These are phyloP conservation scores for Sparus aurata DNA, from an alignment of 2,797 vertebrate genomes.

Conservation along the genomic window DNA sequence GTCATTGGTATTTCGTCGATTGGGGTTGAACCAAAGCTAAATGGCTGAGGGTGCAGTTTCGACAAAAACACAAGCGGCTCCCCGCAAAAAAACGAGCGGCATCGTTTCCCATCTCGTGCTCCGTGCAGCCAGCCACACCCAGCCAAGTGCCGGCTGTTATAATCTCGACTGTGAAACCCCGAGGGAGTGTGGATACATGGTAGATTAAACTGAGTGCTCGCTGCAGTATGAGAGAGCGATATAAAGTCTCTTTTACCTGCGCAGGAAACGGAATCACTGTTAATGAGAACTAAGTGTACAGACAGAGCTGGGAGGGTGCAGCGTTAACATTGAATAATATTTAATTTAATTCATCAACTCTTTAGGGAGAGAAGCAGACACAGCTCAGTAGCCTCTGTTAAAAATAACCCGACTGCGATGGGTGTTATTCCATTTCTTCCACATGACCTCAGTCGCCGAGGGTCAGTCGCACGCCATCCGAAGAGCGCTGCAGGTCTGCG, in stretches of 20 bases:
- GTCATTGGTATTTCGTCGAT: constrained; percentile 30
- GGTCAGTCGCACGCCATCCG: not conserved
- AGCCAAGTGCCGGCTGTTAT: constrained; percentile 42
- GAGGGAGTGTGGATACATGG: constrained; percentile 34
- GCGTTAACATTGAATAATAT: not conserved
- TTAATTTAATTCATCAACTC: not conserved
- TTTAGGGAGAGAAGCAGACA: not conserved
- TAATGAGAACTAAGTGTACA: constrained; percentile 56
- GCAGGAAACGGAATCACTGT: constrained; percentile 46
- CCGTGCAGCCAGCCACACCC: constrained; percentile 43
- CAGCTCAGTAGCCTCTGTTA: not conserved
- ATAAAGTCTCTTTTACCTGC: constrained; percentile 52
- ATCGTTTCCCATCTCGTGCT: constrained; percentile 27
- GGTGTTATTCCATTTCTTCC: not conserved
- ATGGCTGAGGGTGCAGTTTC: constrained; percentile 25
- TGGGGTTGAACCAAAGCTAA: constrained; percentile 9
- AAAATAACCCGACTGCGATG: not conserved
- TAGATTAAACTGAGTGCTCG: constrained; percentile 59
- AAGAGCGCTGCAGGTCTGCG: not conserved
- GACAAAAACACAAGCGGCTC: constrained; percentile 6
- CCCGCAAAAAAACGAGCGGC: not conserved
- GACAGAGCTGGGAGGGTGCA: constrained; percentile 25
- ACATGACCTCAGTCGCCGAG: not conserved
- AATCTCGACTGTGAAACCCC: constrained; percentile 41
- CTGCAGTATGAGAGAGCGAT: constrained; percentile 53